Evolutionary conservation across 2,888 invertebrate species (phyloP).

Genomic region (Gymnoscelis rufifasciata): DNA sequence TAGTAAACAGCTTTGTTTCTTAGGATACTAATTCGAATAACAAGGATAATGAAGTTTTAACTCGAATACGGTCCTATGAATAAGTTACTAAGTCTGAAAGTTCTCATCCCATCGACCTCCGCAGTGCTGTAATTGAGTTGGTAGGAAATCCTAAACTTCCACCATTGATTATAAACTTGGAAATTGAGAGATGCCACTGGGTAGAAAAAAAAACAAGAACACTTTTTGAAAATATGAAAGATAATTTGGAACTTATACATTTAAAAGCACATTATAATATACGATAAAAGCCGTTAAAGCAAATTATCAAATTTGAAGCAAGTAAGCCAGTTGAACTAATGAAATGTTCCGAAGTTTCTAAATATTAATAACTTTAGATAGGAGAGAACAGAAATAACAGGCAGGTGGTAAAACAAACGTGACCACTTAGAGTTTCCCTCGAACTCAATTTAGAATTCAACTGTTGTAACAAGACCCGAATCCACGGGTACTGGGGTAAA

Average conservation of each 20-base stretch:
- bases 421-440: constrained; percentile 41
- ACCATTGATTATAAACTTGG: constrained; percentile 44
- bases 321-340: no score
- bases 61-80: constrained; percentile 40
- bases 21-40: constrained; percentile 35
- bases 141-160: constrained; percentile 42
- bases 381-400: constrained; percentile 22
- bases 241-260: no score
- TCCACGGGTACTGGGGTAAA: constrained; percentile 56
- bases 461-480: constrained; percentile 49
- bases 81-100: constrained; percentile 44
- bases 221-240: background rate
- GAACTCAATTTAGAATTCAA: constrained; percentile 49
- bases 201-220: background rate
- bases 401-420: constrained; percentile 36
- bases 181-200: constrained; percentile 30
- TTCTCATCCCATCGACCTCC: constrained; percentile 36
- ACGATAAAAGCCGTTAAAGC: no score
- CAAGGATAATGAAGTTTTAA: constrained; percentile 39
- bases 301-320: no score
- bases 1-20: background rate
- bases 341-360: background rate
- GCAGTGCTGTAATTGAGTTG: constrained; percentile 45
- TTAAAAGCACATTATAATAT: no score
- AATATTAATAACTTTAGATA: constrained; percentile 7